Evolutionary conservation across 1,140 invertebrate genomes (phyloP).

Genomic region (Papilio xuthus): DNA sequence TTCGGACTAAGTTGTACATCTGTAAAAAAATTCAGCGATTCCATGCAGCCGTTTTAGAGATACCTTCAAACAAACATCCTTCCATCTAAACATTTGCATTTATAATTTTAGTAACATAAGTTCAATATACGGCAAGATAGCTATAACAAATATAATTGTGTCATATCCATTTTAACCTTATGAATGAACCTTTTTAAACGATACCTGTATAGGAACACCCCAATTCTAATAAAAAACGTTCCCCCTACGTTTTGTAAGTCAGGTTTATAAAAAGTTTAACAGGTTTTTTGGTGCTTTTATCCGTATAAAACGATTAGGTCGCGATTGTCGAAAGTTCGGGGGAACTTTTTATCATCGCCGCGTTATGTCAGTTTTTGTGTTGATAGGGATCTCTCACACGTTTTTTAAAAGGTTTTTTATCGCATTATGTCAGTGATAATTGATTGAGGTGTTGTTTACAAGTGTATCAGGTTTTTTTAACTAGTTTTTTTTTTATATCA

Average conservation of each 20-base stretch:
- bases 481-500: no score
- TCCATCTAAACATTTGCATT: no score
- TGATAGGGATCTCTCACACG: conserved; percentile 72
- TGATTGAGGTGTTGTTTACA: conserved; percentile 74
- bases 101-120: no score
- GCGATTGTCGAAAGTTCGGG: conserved; percentile 47
- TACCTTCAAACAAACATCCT: no score
- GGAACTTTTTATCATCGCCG: conserved; percentile 58
- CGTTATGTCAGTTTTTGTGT: conserved; percentile 60
- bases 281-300: conserved; percentile 54
- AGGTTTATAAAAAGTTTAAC: conserved; percentile 68
- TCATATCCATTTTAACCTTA: not conserved
- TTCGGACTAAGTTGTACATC: no score
- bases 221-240: conserved; percentile 36
- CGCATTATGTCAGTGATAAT: conserved; percentile 60
- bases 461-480: conserved; percentile 59
- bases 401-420: conserved; percentile 71
- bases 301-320: conserved; percentile 54
- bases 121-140: not conserved
- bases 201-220: conserved; percentile 12
- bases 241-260: conserved; percentile 46
- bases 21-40: no score
- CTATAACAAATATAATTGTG: not conserved
- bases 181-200: conserved; percentile 15
- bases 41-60: no score